Evolutionary conservation across 2,888 invertebrate genomes (phyloP).

Genomic region (Pandemis heparana): DNA sequence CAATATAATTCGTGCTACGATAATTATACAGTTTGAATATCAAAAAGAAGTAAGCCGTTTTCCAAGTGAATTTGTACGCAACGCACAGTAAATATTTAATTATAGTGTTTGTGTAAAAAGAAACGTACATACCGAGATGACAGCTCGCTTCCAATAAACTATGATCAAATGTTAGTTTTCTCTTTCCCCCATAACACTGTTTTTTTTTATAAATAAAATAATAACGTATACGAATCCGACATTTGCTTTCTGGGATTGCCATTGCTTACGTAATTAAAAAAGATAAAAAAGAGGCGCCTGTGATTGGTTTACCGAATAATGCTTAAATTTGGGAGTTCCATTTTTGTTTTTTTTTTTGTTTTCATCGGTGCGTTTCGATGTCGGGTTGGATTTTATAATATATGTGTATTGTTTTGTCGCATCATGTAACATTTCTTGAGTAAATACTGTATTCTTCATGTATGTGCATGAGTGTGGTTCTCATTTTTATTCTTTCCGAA

Average conservation of each 20-base stretch:
- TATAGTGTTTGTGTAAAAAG: background rate
- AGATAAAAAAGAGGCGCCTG: conserved; percentile 67
- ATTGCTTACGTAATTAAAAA: conserved; percentile 64
- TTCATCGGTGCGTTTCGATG: conserved; percentile 61
- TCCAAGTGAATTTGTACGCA: background rate
- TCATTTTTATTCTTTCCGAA: conserved; percentile 55
- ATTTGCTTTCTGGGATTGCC: conserved; percentile 81
- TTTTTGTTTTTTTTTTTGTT: conserved; percentile 45
- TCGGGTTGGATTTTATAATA: conserved; percentile 75
- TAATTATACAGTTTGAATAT: background rate
- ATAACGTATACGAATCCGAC: conserved; percentile 68
- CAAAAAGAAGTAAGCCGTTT: conserved; percentile 6
- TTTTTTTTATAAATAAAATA: conserved; percentile 40
- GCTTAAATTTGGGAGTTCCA: conserved; percentile 65
- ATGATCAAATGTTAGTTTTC: conserved; percentile 3
- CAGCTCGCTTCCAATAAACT: conserved; percentile 21
- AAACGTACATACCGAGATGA: background rate
- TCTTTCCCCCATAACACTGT: conserved; percentile 48
- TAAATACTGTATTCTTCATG: conserved; percentile 60
- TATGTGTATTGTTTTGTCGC: conserved; percentile 60
- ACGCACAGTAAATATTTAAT: background rate
- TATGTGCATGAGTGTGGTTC: conserved; percentile 85
- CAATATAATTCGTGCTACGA: background rate
- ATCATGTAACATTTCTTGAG: conserved; percentile 53
- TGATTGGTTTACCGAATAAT: conserved; percentile 83